phyloP scores from a whole-genome alignment of 2,113 vertebrate species.

The Anhinga anhinga region DNA sequence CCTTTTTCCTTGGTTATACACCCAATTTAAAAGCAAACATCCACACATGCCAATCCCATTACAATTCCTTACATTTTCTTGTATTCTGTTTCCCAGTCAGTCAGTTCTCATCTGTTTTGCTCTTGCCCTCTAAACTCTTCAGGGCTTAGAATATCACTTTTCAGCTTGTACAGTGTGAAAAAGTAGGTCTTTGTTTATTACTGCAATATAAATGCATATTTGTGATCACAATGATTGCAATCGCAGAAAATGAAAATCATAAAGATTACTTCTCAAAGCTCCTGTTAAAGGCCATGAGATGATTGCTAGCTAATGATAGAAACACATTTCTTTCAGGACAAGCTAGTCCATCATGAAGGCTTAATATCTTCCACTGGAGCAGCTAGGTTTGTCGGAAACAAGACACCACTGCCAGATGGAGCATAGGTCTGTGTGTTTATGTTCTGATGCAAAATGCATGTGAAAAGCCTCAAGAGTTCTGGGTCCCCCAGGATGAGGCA shows the following conservation, averaged over 20 bases:
- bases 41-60: neutral
- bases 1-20: neutral
- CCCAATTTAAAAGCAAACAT: neutral
- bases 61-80: neutral
- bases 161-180: neutral
- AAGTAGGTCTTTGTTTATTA: neutral
- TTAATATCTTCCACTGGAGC: neutral
- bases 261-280: neutral
- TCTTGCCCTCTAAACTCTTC: neutral
- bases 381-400: neutral
- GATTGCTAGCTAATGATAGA: neutral
- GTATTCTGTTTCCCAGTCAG: neutral
- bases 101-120: neutral
- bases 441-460: neutral
- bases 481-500: neutral
- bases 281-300: neutral
- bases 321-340: neutral
- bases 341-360: neutral
- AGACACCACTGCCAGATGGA: slow-evolving; percentile 13
- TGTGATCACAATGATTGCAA: neutral
- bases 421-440: neutral
- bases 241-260: neutral
- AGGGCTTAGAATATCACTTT: neutral
- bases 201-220: neutral
- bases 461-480: neutral